These are phyloP conservation scores for Melanotaenia boesemani DNA, from an alignment of 2,797 vertebrate genomes.

Conservation along the genomic window DNA sequence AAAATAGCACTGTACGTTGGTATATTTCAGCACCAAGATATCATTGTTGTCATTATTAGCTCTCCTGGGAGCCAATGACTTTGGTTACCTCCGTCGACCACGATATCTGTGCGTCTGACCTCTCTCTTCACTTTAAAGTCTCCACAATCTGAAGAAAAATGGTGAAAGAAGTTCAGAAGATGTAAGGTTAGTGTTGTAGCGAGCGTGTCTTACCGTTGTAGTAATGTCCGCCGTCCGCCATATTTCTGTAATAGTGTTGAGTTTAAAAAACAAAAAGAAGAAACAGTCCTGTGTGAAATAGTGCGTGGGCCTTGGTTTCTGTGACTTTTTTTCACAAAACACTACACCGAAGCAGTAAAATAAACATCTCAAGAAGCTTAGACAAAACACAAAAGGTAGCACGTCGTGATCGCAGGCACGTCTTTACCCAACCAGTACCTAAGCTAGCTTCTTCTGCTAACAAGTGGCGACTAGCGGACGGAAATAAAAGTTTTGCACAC, in stretches of 20 bases:
- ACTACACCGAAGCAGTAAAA: not conserved
- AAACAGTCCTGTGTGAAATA: not conserved
- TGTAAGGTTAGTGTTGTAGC: not conserved
- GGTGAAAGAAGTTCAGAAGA: constrained; percentile 26
- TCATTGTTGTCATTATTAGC: not conserved
- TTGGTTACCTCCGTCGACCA: constrained; percentile 60
- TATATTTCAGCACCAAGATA: accelerated
- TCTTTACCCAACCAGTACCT: constrained; percentile 10
- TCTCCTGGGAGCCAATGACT: not conserved
- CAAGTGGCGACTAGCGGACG: constrained; percentile 20
- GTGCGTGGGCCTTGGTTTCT: not conserved
- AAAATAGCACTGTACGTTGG: not conserved
- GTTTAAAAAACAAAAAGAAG: constrained; percentile 3
- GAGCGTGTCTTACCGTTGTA: constrained; percentile 77
- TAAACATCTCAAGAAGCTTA: not conserved
- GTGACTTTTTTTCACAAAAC: constrained; percentile 12
- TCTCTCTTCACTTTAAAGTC: constrained; percentile 68
- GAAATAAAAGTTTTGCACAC: constrained; percentile 5
- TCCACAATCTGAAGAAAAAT: constrained; percentile 54
- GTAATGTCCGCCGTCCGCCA: constrained; percentile 82
- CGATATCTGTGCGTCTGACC: constrained; percentile 62
- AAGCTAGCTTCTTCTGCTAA: constrained; percentile 22
- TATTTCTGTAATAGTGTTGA: constrained; percentile 58
- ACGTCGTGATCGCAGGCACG: not conserved
- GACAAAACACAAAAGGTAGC: not conserved